phyloP scores from a whole-genome alignment of 2,888 invertebrate genomes.

The Zaprionus bogoriensis region DNA sequence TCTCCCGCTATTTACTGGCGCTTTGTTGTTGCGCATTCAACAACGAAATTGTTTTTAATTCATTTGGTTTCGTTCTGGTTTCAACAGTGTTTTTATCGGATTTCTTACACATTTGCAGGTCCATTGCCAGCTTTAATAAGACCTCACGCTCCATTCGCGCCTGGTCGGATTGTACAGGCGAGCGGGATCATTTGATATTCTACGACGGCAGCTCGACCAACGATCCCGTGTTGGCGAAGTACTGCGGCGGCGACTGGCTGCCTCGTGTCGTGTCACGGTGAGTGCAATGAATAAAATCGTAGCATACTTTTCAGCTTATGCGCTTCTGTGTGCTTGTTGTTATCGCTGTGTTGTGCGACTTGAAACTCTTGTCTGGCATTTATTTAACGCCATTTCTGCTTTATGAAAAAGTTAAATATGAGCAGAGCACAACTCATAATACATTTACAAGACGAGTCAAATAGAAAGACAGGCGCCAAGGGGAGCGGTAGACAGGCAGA shows the following conservation, averaged over 20 bases:
- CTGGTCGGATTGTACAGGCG: slow-evolving; percentile 91
- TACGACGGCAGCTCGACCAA: slow-evolving; percentile 93
- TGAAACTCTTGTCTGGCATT: slow-evolving; percentile 47
- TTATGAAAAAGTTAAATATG: slow-evolving; percentile 71
- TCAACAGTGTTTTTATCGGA: too few species aligned
- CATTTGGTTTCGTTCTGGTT: neutral
- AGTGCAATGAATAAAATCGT: slow-evolving; percentile 47
- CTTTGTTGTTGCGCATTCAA: neutral
- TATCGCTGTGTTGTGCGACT: slow-evolving; percentile 7
- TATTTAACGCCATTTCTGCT: slow-evolving; percentile 69
- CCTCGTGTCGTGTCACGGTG: slow-evolving; percentile 89
- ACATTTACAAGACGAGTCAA: slow-evolving; percentile 53
- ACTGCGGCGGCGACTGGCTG: slow-evolving; percentile 94
- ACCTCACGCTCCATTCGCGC: slow-evolving; percentile 89
- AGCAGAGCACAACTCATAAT: slow-evolving; percentile 59
- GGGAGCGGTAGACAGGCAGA: neutral
- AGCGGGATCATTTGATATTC: slow-evolving; percentile 92
- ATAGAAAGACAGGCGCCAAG: slow-evolving; percentile 8
- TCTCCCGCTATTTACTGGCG: too few species aligned
- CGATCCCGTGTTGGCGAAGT: slow-evolving; percentile 92
- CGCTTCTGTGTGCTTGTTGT: slow-evolving; percentile 2
- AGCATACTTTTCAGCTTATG: slow-evolving; percentile 6
- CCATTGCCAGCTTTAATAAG: slow-evolving; percentile 86
- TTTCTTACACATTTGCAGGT: too few species aligned
- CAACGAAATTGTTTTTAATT: slow-evolving; percentile 5